Evolutionary conservation across 2,888 invertebrate genomes (phyloP).

Genomic region (Campoletis raptor): DNA sequence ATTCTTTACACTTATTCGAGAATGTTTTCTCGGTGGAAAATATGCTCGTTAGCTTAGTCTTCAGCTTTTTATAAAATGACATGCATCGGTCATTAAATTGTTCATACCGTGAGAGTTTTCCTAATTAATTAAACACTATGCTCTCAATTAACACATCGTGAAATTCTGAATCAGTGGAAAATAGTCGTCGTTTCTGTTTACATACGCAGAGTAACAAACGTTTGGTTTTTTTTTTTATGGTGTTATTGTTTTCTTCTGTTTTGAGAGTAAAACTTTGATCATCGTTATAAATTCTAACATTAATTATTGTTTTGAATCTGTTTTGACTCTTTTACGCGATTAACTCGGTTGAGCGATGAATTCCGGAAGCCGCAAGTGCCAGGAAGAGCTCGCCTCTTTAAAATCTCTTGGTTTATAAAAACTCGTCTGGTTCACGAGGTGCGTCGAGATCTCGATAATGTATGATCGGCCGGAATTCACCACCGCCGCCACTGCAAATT

Average conservation of each 20-base stretch:
- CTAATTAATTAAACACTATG: slow-evolving; percentile 4
- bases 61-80: neutral
- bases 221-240: neutral
- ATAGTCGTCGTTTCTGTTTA: slow-evolving; percentile 19
- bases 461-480: slow-evolving; percentile 94
- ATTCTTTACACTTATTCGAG: neutral
- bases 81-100: slow-evolving; percentile 1
- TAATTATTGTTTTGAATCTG: neutral
- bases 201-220: neutral
- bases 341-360: slow-evolving; percentile 37
- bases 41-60: neutral
- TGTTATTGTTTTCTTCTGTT: neutral
- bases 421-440: slow-evolving; percentile 95
- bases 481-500: slow-evolving; percentile 86
- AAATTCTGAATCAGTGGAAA: slow-evolving; percentile 11
- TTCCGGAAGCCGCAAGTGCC: slow-evolving; percentile 25
- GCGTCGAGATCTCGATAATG: slow-evolving; percentile 98
- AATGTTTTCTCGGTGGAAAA: neutral
- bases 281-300: neutral
- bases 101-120: neutral
- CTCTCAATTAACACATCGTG: neutral
- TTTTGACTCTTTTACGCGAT: neutral
- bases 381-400: neutral
- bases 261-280: slow-evolving; percentile 4
- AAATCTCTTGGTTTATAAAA: slow-evolving; percentile 86